A percentile compares a stretch with the other conserved stretches of the same genome.
phyloP scores from a whole-genome alignment of 2,888 invertebrate species.

The Cosmia trapezina region DNA sequence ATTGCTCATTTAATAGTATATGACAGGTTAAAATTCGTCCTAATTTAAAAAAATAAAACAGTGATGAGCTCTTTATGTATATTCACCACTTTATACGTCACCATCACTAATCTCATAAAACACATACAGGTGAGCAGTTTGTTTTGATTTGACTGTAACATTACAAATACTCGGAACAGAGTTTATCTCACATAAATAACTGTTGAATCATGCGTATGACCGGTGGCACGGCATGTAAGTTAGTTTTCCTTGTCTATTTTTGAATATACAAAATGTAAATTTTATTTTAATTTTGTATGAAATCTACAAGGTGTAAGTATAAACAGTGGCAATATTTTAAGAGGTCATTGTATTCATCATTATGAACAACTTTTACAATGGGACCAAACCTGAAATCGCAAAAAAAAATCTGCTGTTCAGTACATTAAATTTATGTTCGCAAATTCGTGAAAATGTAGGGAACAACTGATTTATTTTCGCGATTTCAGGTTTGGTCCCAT shows the following conservation, averaged over 20 bases:
- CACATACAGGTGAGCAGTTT: constrained; percentile 41
- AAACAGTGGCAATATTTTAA: too few relatives aligned
- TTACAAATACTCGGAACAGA: constrained; percentile 56
- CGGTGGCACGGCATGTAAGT: constrained; percentile 20
- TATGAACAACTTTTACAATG: too few relatives aligned
- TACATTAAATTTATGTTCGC: too few relatives aligned
- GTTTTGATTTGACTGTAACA: constrained; percentile 48
- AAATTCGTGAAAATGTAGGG: too few relatives aligned
- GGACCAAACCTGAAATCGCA: too few relatives aligned
- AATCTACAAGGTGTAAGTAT: too few relatives aligned
- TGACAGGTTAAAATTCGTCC: not conserved
- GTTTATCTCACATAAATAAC: constrained; percentile 61
- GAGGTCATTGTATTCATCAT: too few relatives aligned
- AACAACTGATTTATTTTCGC: too few relatives aligned
- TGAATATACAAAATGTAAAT: constrained; percentile 2
- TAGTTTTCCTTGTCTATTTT: constrained; percentile 50
- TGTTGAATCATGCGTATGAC: constrained; percentile 53
- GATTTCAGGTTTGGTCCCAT: too few relatives aligned
- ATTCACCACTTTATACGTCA: constrained; percentile 5
- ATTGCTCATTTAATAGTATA: too few relatives aligned
- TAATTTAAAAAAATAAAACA: too few relatives aligned
- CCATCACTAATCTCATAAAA: constrained; percentile 25
- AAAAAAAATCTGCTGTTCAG: too few relatives aligned
- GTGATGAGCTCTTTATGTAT: not conserved
- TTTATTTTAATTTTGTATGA: constrained; percentile 8